These are phyloP conservation scores for Muscicapa comitata DNA, from an alignment of 2,797 vertebrate species.

Conservation along the genomic window DNA sequence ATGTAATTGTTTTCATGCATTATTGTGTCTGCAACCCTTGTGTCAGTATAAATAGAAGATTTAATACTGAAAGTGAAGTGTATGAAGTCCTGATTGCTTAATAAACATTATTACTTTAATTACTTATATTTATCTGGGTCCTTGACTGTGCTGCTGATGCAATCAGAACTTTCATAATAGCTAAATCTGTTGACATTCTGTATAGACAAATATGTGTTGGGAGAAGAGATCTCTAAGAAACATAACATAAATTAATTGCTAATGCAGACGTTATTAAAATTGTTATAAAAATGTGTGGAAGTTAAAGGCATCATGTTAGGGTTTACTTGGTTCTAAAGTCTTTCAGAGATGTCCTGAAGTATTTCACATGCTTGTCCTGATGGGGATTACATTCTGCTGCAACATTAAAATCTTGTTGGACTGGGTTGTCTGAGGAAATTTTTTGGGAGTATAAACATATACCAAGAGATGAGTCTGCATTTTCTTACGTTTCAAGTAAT, in stretches of 20 bases:
- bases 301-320: background rate
- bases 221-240: background rate
- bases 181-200: background rate
- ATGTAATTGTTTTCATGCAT: background rate
- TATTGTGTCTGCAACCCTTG: background rate
- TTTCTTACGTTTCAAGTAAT: background rate
- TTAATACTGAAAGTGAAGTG: background rate
- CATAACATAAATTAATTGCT: background rate
- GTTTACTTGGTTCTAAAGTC: background rate
- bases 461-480: background rate
- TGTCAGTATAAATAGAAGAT: background rate
- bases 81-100: background rate
- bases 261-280: background rate
- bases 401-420: background rate
- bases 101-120: background rate
- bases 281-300: fast-evolving
- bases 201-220: background rate
- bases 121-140: background rate
- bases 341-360: background rate
- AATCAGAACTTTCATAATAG: background rate
- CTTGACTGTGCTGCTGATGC: background rate
- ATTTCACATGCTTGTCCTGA: background rate
- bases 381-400: background rate
- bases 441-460: background rate
- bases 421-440: background rate